These are phyloP conservation scores for Apodemus speciosus DNA, from an alignment of 2,113 vertebrate genomes.

Conservation along the genomic window DNA sequence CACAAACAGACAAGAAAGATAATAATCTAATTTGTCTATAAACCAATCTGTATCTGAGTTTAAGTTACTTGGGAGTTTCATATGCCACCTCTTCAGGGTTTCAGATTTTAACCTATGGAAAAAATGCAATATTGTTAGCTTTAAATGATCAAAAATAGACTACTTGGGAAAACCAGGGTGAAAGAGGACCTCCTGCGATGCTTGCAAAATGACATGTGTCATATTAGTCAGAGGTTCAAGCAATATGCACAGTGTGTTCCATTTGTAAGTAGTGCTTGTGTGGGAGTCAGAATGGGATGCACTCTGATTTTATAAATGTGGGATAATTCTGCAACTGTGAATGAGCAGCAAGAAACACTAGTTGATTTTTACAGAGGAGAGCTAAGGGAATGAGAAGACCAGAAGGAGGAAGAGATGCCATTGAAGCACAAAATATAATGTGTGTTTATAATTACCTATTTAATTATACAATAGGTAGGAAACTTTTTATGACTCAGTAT, in stretches of 20 bases:
- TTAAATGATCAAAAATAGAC: background rate
- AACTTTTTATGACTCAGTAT: constrained; percentile 4
- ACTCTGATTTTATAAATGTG: background rate
- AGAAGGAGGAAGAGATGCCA: background rate
- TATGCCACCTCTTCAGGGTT: background rate
- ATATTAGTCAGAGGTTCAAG: background rate
- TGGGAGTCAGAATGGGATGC: accelerated
- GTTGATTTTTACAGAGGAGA: constrained; percentile 28
- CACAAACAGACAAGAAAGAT: constrained; percentile 8
- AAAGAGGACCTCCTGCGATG: background rate
- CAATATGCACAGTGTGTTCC: background rate
- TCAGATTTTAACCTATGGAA: background rate
- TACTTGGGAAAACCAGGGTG: background rate
- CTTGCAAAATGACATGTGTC: background rate
- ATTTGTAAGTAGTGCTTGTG: background rate
- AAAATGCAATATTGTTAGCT: constrained; percentile 3
- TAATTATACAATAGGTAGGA: constrained; percentile 1
- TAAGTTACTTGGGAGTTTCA: background rate
- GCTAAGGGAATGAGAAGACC: background rate
- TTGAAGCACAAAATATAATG: background rate
- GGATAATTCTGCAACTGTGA: constrained; percentile 1
- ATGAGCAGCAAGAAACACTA: background rate
- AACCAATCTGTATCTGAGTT: background rate
- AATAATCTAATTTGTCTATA: background rate
- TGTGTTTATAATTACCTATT: background rate